Conservation (phyloP, 2,797 vertebrate species). For the Brachymystax lenok region DNA sequence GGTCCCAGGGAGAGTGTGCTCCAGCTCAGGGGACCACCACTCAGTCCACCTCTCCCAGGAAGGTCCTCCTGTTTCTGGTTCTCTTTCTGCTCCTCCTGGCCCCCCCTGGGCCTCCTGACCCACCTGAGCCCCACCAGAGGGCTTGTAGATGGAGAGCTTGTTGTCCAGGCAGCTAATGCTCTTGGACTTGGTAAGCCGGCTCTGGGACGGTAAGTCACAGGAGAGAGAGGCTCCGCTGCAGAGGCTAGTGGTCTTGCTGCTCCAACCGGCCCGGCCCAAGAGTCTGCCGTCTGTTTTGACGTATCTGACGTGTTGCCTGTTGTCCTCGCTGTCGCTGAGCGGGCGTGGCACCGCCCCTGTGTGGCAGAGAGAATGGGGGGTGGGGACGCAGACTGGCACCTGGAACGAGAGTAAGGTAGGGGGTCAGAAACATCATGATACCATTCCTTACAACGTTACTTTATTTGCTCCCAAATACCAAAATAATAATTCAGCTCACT, state of each 20-base stretch:
- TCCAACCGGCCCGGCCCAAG: conserved; percentile 80
- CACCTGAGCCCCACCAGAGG: conserved; percentile 56
- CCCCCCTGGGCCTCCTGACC: conserved; percentile 58
- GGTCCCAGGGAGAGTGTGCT: conserved; percentile 84
- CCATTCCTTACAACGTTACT: conserved; percentile 21
- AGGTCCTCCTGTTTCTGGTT: conserved; percentile 56
- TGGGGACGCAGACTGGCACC: conserved; percentile 88
- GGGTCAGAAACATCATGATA: neutral
- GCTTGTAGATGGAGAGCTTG: conserved; percentile 83
- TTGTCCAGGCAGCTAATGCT: conserved; percentile 89
- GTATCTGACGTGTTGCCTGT: conserved; percentile 75
- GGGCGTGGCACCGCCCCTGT: conserved; percentile 79
- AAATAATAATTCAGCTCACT: conserved; percentile 4
- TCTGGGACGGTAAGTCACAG: conserved; percentile 69
- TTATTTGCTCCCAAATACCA: conserved; percentile 3
- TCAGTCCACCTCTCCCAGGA: conserved; percentile 70
- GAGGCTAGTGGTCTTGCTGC: conserved; percentile 66
- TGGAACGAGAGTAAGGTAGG: conserved; percentile 33
- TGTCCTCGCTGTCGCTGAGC: conserved; percentile 84
- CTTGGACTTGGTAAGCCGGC: conserved; percentile 82
- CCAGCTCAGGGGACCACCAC: conserved; percentile 73
- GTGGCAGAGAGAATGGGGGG: conserved; percentile 81
- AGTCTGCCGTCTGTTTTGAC: conserved; percentile 77
- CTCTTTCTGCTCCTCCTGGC: conserved; percentile 69
- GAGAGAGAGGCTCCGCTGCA: conserved; percentile 70